Conservation (phyloP, 2,797 vertebrate species). For the Heliangelus exortis region DNA sequence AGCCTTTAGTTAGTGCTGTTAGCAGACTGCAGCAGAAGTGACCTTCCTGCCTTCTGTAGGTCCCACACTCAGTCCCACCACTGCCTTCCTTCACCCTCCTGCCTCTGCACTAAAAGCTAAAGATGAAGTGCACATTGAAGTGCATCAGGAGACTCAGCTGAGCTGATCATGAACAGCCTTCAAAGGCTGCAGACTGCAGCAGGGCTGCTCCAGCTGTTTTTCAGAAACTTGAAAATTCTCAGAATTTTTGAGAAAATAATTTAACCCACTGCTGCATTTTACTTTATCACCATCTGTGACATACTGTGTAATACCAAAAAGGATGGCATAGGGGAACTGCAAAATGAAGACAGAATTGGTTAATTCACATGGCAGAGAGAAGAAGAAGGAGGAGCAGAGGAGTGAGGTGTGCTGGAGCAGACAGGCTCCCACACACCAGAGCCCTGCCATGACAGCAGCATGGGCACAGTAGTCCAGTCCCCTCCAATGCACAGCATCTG, state of each 20-base stretch:
- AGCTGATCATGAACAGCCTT: background rate
- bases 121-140: background rate
- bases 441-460: background rate
- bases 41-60: background rate
- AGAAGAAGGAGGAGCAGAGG: background rate
- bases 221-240: background rate
- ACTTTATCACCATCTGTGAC: background rate
- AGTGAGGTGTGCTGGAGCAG: background rate
- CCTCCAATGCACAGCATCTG: background rate
- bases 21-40: rapidly evolving
- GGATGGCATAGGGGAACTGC: background rate
- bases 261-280: background rate
- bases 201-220: background rate
- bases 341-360: background rate
- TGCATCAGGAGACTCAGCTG: background rate
- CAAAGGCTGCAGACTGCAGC: background rate
- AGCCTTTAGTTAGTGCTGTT: background rate
- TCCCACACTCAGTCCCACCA: rapidly evolving
- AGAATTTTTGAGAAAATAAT: background rate
- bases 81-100: background rate
- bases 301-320: background rate
- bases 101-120: rapidly evolving
- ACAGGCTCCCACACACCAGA: background rate
- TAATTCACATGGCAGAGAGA: background rate
- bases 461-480: background rate